These are phyloP conservation scores for Myrmecophaga tridactyla DNA, from an alignment of 2,113 vertebrate genomes.

Conservation along the genomic window DNA sequence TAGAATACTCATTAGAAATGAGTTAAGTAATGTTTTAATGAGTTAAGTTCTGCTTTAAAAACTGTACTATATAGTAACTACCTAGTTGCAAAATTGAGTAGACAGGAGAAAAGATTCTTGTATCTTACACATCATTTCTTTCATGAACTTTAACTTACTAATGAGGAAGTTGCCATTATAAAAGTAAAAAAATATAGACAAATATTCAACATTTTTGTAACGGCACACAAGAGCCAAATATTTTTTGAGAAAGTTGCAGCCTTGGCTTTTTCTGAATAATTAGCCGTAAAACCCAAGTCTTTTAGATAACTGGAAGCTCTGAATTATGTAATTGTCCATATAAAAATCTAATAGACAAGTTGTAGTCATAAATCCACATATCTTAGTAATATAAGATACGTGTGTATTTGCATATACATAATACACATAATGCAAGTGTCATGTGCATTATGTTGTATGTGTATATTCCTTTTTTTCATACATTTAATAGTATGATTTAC, in stretches of 20 bases:
- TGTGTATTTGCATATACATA: neutral
- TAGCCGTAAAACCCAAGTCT: neutral
- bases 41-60: slow-evolving; percentile 44
- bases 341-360: slow-evolving; percentile 20
- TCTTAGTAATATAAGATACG: neutral
- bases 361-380: neutral
- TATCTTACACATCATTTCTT: neutral
- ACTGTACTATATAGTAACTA: neutral
- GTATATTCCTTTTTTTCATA: no score
- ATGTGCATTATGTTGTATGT: neutral
- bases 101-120: neutral
- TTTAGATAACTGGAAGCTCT: neutral
- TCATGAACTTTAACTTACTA: neutral
- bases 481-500: neutral
- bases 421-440: neutral
- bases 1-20: slow-evolving; percentile 50
- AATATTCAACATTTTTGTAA: neutral
- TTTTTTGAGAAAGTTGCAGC: neutral
- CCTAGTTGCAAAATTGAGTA: slow-evolving; percentile 19
- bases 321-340: neutral
- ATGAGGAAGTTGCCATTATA: neutral
- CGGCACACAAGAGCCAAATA: neutral
- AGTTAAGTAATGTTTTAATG: slow-evolving; percentile 34
- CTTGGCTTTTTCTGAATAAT: slow-evolving; percentile 3
- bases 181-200: neutral